A percentile compares a stretch with the other conserved stretches of the same genome.
These are phyloP conservation scores for Pan troglodytes DNA, from an alignment of 2,113 vertebrate species.

Conservation along the genomic window NHGRI_mPanTro3-v2.1_pri NC_072408.2:115099501-115100000, in stretches of 20 bases:
- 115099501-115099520: neutral
- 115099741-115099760: neutral
- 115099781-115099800: accelerated
- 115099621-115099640: neutral
- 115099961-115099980: neutral
- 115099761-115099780: neutral
- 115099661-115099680: too few relatives aligned
- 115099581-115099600: neutral
- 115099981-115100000: too few relatives aligned
- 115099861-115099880: neutral
- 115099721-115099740: neutral
- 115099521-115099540: neutral
- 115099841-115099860: too few relatives aligned
- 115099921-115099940: neutral
- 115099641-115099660: neutral
- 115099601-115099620: neutral
- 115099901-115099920: neutral
- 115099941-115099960: neutral
- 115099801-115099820: neutral
- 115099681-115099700: neutral
- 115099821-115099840: accelerated
- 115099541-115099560: neutral
- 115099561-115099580: neutral
- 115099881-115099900: neutral
- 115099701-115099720: accelerated